Conservation (phyloP, 2,797 vertebrate species). For the Etheostoma perlongum region DNA sequence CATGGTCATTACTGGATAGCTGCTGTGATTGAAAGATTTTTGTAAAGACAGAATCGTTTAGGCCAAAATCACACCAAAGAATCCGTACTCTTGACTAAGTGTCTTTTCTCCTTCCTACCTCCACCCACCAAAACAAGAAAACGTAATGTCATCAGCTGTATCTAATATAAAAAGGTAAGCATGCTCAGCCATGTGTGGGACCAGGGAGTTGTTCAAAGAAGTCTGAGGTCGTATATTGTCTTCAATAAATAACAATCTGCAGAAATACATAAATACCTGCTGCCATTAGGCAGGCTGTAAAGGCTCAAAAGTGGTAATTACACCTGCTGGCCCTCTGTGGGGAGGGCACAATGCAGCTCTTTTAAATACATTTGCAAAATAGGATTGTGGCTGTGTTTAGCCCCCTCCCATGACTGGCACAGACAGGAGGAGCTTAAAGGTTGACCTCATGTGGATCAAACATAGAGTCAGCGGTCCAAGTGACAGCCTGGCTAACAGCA, state of each 20-base stretch:
- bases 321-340: slow-evolving; percentile 66
- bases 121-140: neutral
- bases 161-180: slow-evolving; percentile 1
- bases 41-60: slow-evolving; percentile 1
- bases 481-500: slow-evolving; percentile 62
- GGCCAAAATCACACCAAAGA: neutral
- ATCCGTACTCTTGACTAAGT: slow-evolving; percentile 2
- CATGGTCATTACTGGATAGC: neutral
- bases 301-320: slow-evolving; percentile 62
- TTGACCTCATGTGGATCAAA: slow-evolving; percentile 70
- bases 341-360: slow-evolving; percentile 64
- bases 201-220: slow-evolving; percentile 20
- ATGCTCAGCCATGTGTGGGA: slow-evolving; percentile 3
- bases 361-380: slow-evolving; percentile 71
- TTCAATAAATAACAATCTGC: slow-evolving; percentile 42
- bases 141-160: slow-evolving; percentile 4
- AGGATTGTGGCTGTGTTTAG: slow-evolving; percentile 68
- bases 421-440: slow-evolving; percentile 81
- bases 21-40: neutral
- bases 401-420: slow-evolving; percentile 61
- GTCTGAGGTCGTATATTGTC: slow-evolving; percentile 37
- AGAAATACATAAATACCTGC: slow-evolving; percentile 11
- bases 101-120: neutral
- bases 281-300: slow-evolving; percentile 43
- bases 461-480: slow-evolving; percentile 49